Base-by-base conservation (phyloP, 2,113 vertebrate genomes). In the Chaenocephalus aceratus region DNA sequence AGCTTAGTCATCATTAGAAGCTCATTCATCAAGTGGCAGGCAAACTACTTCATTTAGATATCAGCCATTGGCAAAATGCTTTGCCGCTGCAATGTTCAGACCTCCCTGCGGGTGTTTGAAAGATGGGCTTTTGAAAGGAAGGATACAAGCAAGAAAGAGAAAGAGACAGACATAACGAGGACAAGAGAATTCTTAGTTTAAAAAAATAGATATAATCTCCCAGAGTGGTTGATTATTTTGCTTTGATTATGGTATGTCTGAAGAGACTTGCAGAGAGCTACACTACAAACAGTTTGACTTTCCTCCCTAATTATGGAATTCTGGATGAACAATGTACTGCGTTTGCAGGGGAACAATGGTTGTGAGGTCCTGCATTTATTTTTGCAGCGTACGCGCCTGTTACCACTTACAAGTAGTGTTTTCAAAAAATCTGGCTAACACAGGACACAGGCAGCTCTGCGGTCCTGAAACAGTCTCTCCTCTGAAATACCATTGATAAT, bases 251-350 rank as follows among this genome's bases (percentile, higher is more conserved):
- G 84, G 81, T 85, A 91, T 90, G 85, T 92, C 92, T 92, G 84
- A 80, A 70, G 88, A 92, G 84, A 77, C 82, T 72, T 79, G 83
- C 77, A 77, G 83, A 82, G 86, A 80, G 74, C 89, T 79, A 77
- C 86, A 80, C 90, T 87, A 87, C 87, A 92, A 92, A 94, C 91
- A 86, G 80, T 90, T 92, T 76, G 86, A 91, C 93, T 92, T 94
- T 95, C 94, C 88, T 90, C 57, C 84, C 89, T 93, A 93, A 95
- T 95, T 94, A 91, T 93, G 89, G 91, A 94, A 93, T 93, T 90
- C 89, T 92, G 89, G 84, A 91, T 84, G 86, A 93, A 93, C 86
- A 85, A 88, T 82, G 82, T 52, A 75, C 85, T 82, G 70, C 80
- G 49, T 82, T 87, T 88, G 80, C 71, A 58, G 74, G 72, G 69